These are phyloP conservation scores for Pollenia griseotomentosa DNA, from an alignment of 2,888 invertebrate genomes.

Conservation along the genomic window DNA sequence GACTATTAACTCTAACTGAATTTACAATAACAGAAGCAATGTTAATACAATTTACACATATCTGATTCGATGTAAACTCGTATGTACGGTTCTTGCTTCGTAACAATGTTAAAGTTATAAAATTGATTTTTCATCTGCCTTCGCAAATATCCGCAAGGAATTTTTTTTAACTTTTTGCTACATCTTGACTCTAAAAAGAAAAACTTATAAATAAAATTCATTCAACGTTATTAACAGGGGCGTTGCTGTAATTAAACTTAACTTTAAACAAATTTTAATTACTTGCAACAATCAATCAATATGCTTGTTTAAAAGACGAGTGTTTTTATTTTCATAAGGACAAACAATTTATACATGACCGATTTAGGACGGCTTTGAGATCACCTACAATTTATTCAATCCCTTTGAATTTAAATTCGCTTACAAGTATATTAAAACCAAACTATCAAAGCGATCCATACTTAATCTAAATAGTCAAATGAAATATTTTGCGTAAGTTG, in stretches of 20 bases:
- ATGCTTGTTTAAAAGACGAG: conserved; percentile 53
- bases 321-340: background rate
- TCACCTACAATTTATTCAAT: background rate
- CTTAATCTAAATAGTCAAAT: too few relatives aligned
- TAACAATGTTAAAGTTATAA: background rate
- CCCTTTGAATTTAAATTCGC: background rate
- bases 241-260: conserved; percentile 72
- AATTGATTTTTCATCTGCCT: conserved; percentile 24
- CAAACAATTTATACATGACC: background rate
- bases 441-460: too few relatives aligned
- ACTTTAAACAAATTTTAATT: conserved; percentile 75
- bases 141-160: conserved; percentile 15
- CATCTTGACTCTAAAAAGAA: conserved; percentile 8
- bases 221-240: conserved; percentile 56
- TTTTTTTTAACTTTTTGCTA: background rate
- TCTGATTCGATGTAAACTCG: background rate
- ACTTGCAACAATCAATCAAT: conserved; percentile 75
- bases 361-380: background rate
- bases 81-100: background rate
- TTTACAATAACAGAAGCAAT: too few relatives aligned
- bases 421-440: too few relatives aligned
- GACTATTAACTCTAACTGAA: too few relatives aligned
- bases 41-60: too few relatives aligned
- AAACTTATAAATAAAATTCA: conserved; percentile 55
- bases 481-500: too few relatives aligned